Evolutionary conservation across 1,140 invertebrate species (phyloP).

Genomic region (Xylocopa sonorina): DNA sequence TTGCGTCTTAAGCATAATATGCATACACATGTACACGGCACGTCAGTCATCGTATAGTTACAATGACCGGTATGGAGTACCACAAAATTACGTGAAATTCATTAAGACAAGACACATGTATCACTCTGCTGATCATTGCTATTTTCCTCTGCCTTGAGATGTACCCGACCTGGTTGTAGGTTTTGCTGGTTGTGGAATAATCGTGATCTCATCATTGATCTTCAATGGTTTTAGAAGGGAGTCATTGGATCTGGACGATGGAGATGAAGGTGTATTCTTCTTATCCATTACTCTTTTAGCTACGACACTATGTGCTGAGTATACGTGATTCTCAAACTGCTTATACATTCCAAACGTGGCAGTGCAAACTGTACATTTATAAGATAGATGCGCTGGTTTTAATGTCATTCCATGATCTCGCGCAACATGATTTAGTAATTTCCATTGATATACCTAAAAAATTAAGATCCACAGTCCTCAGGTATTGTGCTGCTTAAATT

Average conservation of each 20-base stretch:
- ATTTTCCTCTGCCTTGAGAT: constrained; percentile 77
- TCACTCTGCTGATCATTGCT: constrained; percentile 80
- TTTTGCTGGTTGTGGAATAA: constrained; percentile 92
- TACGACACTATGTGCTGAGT: constrained; percentile 94
- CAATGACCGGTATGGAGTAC: constrained; percentile 66
- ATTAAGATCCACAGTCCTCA: constrained; percentile 35
- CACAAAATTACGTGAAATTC: constrained; percentile 72
- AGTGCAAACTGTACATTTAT: constrained; percentile 97
- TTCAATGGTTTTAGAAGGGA: constrained; percentile 91
- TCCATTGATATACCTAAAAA: constrained; percentile 94
- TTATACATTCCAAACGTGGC: constrained; percentile 97
- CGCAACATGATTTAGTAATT: constrained; percentile 94
- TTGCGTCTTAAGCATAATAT: constrained; percentile 73
- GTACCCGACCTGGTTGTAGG: constrained; percentile 76
- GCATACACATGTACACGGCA: constrained; percentile 77
- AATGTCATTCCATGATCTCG: constrained; percentile 94
- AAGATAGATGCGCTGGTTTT: constrained; percentile 95
- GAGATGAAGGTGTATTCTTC: constrained; percentile 83
- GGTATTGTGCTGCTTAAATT: background rate
- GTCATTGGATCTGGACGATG: constrained; percentile 84
- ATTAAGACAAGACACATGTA: constrained; percentile 72
- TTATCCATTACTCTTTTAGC: constrained; percentile 91
- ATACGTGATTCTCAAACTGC: constrained; percentile 96
- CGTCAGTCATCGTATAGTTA: constrained; percentile 62
- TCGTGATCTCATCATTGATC: constrained; percentile 96